phyloP scores from a whole-genome alignment of 2,113 vertebrate genomes.

The Galemys pyrenaicus region DNA sequence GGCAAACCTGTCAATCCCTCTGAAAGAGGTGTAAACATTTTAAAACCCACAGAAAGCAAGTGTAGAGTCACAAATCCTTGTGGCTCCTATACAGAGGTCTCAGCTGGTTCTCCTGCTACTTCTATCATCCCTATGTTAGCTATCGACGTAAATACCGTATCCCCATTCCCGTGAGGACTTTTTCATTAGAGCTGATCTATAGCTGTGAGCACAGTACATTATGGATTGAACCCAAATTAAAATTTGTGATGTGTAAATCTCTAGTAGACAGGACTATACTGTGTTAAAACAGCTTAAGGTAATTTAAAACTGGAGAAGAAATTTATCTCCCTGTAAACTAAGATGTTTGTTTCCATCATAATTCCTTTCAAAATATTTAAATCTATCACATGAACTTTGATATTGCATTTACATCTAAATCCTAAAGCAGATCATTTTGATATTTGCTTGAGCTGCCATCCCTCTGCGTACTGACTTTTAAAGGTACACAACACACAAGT shows the following conservation, averaged over 20 bases:
- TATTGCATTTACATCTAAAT: constrained; percentile 50
- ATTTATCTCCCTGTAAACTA: constrained; percentile 56
- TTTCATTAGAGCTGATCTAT: constrained; percentile 6
- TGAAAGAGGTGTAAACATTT: rapidly evolving
- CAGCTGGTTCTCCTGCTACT: neutral
- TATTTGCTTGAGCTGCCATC: constrained; percentile 21
- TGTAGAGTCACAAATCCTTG: neutral
- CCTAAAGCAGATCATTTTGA: neutral
- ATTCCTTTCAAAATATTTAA: constrained; percentile 62
- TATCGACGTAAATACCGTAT: no score
- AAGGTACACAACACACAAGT: constrained; percentile 40
- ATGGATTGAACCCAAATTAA: constrained; percentile 29
- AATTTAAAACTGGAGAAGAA: constrained; percentile 68
- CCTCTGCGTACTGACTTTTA: neutral
- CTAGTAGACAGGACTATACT: constrained; percentile 3
- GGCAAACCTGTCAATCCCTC: rapidly evolving
- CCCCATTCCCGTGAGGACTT: neutral
- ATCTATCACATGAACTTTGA: neutral
- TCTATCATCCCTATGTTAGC: rapidly evolving
- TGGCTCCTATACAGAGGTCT: neutral
- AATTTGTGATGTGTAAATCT: constrained; percentile 28
- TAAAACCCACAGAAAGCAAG: neutral
- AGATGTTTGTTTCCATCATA: constrained; percentile 58
- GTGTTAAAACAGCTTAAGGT: constrained; percentile 54
- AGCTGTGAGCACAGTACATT: neutral